A percentile compares a stretch with the other conserved stretches of the same genome.
Evolutionary conservation across 2,113 vertebrate species (phyloP).

Genomic region (Notarius quadriscutis): DNA sequence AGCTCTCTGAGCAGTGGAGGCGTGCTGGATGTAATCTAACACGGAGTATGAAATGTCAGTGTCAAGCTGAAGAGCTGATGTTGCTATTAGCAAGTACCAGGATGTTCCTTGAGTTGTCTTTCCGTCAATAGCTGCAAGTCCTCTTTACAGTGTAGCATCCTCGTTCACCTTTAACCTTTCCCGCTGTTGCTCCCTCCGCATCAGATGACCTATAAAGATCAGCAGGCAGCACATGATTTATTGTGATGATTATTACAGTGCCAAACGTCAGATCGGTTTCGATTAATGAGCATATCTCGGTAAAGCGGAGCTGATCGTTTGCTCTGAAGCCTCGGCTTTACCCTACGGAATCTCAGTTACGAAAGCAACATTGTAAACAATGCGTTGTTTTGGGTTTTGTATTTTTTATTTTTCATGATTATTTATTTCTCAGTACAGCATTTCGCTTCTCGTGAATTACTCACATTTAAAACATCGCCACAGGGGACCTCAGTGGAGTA

Average conservation of each 20-base stretch:
- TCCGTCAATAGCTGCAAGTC: background rate
- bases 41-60: background rate
- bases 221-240: constrained; percentile 23
- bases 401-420: background rate
- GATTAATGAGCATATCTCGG: constrained; percentile 21
- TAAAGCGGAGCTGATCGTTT: background rate
- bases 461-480: constrained; percentile 15
- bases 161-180: constrained; percentile 20
- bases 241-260: constrained; percentile 16
- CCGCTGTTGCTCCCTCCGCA: background rate
- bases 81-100: background rate
- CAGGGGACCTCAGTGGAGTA: background rate
- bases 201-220: background rate
- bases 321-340: background rate
- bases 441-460: constrained; percentile 1
- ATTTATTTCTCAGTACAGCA: background rate
- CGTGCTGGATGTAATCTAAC: constrained; percentile 3
- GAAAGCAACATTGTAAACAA: background rate
- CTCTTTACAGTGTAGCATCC: background rate
- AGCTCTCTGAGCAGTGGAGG: constrained; percentile 5
- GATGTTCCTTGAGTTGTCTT: background rate
- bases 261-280: constrained; percentile 11
- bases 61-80: background rate
- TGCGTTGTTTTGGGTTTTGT: background rate
- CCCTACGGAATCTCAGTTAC: background rate